A percentile compares a stretch with the other conserved stretches of the same genome.
phyloP scores from a whole-genome alignment of 2,888 invertebrate genomes.

The Acleris sparsana region DNA sequence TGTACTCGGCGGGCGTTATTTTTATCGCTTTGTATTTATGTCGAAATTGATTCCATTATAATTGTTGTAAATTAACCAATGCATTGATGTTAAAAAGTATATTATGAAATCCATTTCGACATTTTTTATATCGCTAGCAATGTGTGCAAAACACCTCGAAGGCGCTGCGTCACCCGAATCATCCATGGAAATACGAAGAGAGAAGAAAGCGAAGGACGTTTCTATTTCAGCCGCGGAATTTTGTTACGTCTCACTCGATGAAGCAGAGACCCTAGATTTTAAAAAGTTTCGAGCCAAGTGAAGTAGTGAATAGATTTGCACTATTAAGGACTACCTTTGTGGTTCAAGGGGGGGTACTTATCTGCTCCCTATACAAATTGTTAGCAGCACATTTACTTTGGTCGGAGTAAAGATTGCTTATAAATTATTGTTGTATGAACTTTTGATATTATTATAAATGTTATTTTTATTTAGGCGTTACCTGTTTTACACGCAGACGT shows the following conservation, averaged over 20 bases:
- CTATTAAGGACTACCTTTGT: too few relatives aligned
- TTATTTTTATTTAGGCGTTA: conserved; percentile 7
- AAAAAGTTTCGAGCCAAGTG: too few relatives aligned
- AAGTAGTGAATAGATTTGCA: too few relatives aligned
- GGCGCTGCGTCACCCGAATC: conserved; percentile 77
- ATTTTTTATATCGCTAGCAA: conserved; percentile 75
- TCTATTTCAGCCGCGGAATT: conserved; percentile 27
- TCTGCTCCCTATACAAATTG: too few relatives aligned
- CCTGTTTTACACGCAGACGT: conserved; percentile 17
- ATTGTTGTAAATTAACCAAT: conserved; percentile 27
- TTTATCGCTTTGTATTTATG: conserved; percentile 63
- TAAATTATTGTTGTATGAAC: background rate
- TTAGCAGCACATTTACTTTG: too few relatives aligned
- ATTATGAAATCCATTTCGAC: conserved; percentile 61
- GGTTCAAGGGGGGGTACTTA: too few relatives aligned
- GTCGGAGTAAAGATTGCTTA: background rate
- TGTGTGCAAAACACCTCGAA: conserved; percentile 77
- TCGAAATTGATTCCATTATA: conserved; percentile 59
- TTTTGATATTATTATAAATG: conserved; percentile 1
- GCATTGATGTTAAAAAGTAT: too few relatives aligned
- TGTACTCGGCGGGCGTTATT: conserved; percentile 74
- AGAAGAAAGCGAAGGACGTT: conserved; percentile 33
- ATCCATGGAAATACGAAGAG: conserved; percentile 54
- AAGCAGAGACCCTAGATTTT: background rate
- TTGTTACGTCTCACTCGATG: conserved; percentile 10